Percentiles rank a stretch among this genome's conserved stretches.
Conservation (phyloP, 2,113 vertebrate species). For the Cyphomyrus discorhynchus region DNA sequence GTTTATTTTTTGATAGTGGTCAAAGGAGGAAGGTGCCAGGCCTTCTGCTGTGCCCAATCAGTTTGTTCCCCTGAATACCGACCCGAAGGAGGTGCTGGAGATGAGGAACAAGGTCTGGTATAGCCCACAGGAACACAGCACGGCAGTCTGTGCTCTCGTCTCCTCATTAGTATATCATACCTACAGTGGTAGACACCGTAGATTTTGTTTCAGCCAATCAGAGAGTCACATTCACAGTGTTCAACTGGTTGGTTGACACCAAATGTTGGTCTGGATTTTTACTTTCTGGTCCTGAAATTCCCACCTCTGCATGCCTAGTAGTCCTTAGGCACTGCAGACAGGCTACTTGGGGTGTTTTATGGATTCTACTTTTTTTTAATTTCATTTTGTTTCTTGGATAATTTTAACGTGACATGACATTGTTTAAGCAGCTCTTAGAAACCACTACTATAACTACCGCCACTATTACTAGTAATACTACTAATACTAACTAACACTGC, state of each 20-base stretch:
- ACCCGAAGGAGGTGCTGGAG: slow-evolving; percentile 94
- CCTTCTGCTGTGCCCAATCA: slow-evolving; percentile 87
- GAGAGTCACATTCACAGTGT: no score
- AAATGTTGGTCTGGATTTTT: no score
- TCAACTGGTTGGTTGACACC: no score
- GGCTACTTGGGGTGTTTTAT: neutral
- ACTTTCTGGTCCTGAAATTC: no score
- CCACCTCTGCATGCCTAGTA: no score
- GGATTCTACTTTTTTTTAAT: neutral
- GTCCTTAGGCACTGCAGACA: neutral
- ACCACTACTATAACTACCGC: neutral
- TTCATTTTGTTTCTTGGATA: neutral
- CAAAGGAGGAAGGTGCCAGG: slow-evolving; percentile 88
- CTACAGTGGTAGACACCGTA: neutral
- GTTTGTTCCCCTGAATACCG: slow-evolving; percentile 96
- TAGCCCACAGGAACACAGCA: neutral
- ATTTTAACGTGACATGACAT: neutral
- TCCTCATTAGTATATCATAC: neutral
- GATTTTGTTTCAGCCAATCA: no score
- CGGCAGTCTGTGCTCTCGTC: neutral
- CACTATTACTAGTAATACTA: neutral
- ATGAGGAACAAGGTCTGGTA: slow-evolving; percentile 94
- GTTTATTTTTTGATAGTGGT: slow-evolving; percentile 74
- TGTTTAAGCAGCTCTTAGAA: neutral
- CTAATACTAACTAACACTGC: neutral